Percentiles rank a stretch among this genome's conserved stretches.
These are phyloP conservation scores for Hydropsyche betteni DNA, from an alignment of 2,888 invertebrate genomes.

Conservation along the genomic window DNA sequence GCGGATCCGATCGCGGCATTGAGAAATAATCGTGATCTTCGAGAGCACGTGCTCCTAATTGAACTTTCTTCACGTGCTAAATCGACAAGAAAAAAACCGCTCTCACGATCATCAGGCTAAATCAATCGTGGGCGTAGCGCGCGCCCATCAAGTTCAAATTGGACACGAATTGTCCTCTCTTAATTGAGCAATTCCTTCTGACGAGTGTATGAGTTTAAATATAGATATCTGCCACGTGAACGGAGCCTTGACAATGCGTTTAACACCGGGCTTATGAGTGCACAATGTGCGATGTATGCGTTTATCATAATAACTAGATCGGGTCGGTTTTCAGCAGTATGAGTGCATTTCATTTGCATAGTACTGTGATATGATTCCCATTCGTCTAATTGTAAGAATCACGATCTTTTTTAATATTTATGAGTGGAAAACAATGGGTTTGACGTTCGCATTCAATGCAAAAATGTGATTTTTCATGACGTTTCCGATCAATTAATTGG, in stretches of 20 bases:
- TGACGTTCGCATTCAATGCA: neutral
- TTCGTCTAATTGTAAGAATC: too few species aligned
- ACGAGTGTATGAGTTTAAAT: neutral
- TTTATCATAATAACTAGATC: neutral
- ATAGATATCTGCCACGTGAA: conserved; percentile 6
- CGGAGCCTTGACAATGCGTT: conserved; percentile 17
- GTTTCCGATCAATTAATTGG: neutral
- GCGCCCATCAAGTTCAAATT: conserved; percentile 8
- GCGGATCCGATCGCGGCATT: too few species aligned
- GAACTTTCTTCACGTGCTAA: too few species aligned
- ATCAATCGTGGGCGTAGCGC: neutral
- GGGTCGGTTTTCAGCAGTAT: neutral
- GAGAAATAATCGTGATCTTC: too few species aligned
- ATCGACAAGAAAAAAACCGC: too few species aligned
- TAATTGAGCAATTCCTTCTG: conserved; percentile 27
- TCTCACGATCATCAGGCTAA: too few species aligned
- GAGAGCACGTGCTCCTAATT: too few species aligned
- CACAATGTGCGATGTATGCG: neutral
- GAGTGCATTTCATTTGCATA: neutral
- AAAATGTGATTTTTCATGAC: neutral
- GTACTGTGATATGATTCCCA: too few species aligned
- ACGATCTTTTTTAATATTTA: too few species aligned
- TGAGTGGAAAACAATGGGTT: too few species aligned
- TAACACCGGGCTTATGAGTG: neutral
- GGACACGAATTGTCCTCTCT: neutral